Evolutionary conservation across 2,888 invertebrate species (phyloP), one percentile per base, ranked within the genome.

Genomic region (Syrphus vitripennis): DNA sequence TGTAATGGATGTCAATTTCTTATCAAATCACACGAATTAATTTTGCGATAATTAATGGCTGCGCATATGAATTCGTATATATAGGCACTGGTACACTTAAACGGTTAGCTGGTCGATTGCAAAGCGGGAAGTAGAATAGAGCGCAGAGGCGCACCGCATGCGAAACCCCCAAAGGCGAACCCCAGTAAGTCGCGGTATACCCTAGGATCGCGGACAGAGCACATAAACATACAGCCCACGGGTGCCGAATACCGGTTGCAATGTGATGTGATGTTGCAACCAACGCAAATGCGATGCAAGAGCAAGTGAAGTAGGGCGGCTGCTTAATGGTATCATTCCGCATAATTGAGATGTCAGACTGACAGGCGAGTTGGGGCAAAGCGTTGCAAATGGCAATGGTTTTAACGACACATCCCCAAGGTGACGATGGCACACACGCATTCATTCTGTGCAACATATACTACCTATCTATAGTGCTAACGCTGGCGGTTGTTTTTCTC

Each of bases 11-110:
- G 82, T 87, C 87, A 88, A 88, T 88, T 81, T 86, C 84, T 86
- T 88, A 88, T 88, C 88, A 88, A 88, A 87, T 84, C 87, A 83
- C 87, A 87, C 86, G 77, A 87, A 88, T 88, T 88, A 88, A 88
- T 88, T 88, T 86, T 55, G 75, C 86, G 87, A 87, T 88, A 88
- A 87, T 87, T 87, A 87, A 78, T 81, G 84, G 80, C 74, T 78
- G 82, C 83, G 78, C 79, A 87, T 86, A 79, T 86, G 87, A 69
- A 71, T 76, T 69, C 75, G 63, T 48, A 59, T 61, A 48, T 9
- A 10, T n/a, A 37, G 14, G 29, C 3, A 29, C 37, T 1, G 16
- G 21, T 10, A 69, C 55, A 29, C 67, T n/a, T n/a, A 72, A 59
- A 59, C 67, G 24, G 50, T 55, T 29, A 55, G 55, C 42, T 61